These are phyloP conservation scores for Semibalanus balanoides DNA, from an alignment of 1,140 invertebrate genomes.

Conservation along the genomic window DNA sequence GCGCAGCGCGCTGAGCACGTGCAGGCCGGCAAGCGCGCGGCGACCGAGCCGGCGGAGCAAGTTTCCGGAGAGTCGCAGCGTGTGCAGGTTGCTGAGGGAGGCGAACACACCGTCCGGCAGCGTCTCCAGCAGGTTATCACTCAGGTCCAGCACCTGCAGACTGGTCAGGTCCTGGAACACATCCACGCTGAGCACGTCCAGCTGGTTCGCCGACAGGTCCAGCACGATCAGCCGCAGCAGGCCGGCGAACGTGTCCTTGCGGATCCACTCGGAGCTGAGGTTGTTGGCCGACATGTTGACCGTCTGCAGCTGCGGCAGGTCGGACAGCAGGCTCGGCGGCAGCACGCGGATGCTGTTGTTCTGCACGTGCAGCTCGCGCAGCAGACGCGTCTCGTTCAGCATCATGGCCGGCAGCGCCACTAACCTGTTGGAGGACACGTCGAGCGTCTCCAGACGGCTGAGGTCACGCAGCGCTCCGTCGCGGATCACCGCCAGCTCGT, in stretches of 20 bases:
- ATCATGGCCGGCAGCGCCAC: constrained; percentile 37
- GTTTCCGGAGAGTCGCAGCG: constrained; percentile 60
- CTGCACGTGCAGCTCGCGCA: constrained; percentile 57
- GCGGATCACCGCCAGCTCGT: constrained; percentile 34
- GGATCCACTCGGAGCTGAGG: constrained; percentile 28
- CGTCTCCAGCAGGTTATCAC: constrained; percentile 59
- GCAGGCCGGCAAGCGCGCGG: constrained; percentile 58
- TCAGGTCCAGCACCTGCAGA: constrained; percentile 61
- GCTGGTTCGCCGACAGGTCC: constrained; percentile 68
- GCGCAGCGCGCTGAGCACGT: constrained; percentile 57
- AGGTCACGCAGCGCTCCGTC: constrained; percentile 27
- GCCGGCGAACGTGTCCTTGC: constrained; percentile 60
- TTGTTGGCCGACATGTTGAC: constrained; percentile 40
- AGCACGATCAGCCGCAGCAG: constrained; percentile 70
- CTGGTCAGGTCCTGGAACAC: constrained; percentile 60
- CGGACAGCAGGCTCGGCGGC: constrained; percentile 65
- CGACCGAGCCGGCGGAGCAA: constrained; percentile 57
- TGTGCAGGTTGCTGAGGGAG: constrained; percentile 68
- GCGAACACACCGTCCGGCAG: constrained; percentile 65
- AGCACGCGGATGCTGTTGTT: constrained; percentile 51
- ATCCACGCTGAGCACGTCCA: constrained; percentile 59
- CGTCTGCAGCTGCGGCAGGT: constrained; percentile 56
- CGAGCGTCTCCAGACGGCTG: constrained; percentile 32
- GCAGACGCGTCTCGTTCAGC: constrained; percentile 44
- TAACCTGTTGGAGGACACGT: constrained; percentile 75